These are phyloP conservation scores for Chaetops frenatus DNA, from an alignment of 2,113 vertebrate species.

Conservation along the genomic window DNA sequence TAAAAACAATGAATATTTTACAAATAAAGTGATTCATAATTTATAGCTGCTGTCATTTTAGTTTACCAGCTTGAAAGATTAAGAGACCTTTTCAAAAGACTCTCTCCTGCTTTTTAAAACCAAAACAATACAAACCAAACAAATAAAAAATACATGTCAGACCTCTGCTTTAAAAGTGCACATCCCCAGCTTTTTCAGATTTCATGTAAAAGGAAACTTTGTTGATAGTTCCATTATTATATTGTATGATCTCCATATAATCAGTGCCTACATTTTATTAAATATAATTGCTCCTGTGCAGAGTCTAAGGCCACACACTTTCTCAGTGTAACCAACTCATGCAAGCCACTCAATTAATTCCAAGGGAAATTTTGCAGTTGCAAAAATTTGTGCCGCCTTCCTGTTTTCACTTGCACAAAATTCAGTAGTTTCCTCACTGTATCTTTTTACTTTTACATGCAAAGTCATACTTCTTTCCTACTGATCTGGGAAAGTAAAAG, in stretches of 20 bases:
- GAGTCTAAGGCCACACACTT: background rate
- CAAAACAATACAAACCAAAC: background rate
- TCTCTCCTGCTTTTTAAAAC: background rate
- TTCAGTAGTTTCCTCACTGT: background rate
- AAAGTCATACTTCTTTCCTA: background rate
- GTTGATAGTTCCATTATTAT: background rate
- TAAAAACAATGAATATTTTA: conserved; percentile 59
- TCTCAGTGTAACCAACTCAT: background rate
- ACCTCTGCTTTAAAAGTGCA: background rate
- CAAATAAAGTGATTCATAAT: conserved; percentile 45
- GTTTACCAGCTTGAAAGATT: conserved; percentile 4
- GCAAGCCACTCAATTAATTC: background rate
- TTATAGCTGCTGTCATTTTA: conserved; percentile 39
- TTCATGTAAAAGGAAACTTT: background rate
- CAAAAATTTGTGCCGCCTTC: background rate
- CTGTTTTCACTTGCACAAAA: background rate
- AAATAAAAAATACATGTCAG: background rate
- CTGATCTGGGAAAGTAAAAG: background rate
- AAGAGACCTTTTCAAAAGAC: background rate
- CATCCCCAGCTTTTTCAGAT: background rate
- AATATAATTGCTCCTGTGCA: background rate
- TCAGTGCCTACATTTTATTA: background rate
- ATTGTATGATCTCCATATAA: background rate
- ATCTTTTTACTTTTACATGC: background rate
- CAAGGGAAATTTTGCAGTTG: background rate